Conservation (phyloP, 23 tunicate species). For the Halocynthia aurantium region DNA sequence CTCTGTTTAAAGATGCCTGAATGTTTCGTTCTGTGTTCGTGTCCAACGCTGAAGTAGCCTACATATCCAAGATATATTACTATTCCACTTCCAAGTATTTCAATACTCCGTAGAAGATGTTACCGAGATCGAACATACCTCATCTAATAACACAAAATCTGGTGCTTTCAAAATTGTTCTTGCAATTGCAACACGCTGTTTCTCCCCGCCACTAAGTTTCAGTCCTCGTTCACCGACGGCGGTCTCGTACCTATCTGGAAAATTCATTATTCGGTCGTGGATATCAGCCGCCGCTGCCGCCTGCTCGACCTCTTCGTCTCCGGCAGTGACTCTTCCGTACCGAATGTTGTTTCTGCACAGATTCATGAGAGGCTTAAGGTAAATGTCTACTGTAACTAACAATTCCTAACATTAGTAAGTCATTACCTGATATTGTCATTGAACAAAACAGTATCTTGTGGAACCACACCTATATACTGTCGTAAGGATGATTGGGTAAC, state of each 20-base stretch:
- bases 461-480: conserved; percentile 77
- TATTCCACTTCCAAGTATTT: not conserved
- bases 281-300: conserved; percentile 82
- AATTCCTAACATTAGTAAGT: not conserved
- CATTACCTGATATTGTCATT: conserved; percentile 83
- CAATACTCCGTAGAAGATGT: not conserved
- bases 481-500: conserved; percentile 81
- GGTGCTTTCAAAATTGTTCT: conserved; percentile 88
- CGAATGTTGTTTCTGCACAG: conserved; percentile 77
- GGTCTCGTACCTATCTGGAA: conserved; percentile 84
- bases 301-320: conserved; percentile 67
- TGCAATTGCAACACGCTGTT: conserved; percentile 97
- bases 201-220: conserved; percentile 96
- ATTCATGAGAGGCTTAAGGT: not conserved
- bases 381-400: not conserved
- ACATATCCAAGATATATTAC: not conserved
- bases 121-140: conserved; percentile 33
- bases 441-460: conserved; percentile 93
- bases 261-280: conserved; percentile 61
- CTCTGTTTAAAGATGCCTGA: conserved; percentile 72
- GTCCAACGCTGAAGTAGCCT: conserved; percentile 96
- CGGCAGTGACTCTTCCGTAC: conserved; percentile 71
- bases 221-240: conserved; percentile 94
- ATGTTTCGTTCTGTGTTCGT: conserved; percentile 90
- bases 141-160: conserved; percentile 76